phyloP scores from a whole-genome alignment of 2,888 invertebrate genomes.

The Mellilla xanthometata region DNA sequence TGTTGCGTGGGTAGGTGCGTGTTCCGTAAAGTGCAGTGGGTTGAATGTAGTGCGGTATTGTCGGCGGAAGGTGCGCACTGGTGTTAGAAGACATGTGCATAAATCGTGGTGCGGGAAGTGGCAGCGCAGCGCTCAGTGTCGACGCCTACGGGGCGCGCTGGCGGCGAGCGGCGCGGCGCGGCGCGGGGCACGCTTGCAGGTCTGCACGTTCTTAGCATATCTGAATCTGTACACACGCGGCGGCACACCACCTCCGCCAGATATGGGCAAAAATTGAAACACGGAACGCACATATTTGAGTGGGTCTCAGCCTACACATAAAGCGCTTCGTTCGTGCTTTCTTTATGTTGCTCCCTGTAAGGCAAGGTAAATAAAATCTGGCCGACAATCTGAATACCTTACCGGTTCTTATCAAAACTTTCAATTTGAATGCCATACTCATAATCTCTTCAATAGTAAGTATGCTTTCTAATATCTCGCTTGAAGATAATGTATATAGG shows the following conservation, averaged over 20 bases:
- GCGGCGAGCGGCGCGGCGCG: too few relatives aligned
- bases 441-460: conserved; percentile 18
- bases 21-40: conserved; percentile 45
- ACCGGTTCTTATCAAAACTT: conserved; percentile 35
- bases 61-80: conserved; percentile 33
- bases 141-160: conserved; percentile 58
- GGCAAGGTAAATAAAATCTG: conserved; percentile 62
- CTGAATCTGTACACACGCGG: conserved; percentile 74
- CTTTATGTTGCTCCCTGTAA: conserved; percentile 67
- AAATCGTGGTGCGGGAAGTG: conserved; percentile 47
- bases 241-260: conserved; percentile 64
- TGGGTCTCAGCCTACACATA: conserved; percentile 74
- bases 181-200: too few relatives aligned
- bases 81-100: conserved; percentile 51
- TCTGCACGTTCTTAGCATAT: conserved; percentile 78
- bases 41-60: conserved; percentile 40
- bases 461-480: too few relatives aligned
- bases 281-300: conserved; percentile 75
- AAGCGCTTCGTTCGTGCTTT: conserved; percentile 69
- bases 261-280: conserved; percentile 81
- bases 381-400: conserved; percentile 55
- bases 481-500: too few relatives aligned
- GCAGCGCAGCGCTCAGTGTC: conserved; percentile 48
- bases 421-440: conserved; percentile 25
- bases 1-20: conserved; percentile 39